Evolutionary conservation across 2,113 vertebrate species (phyloP).

Genomic region (Murina feae): DNA sequence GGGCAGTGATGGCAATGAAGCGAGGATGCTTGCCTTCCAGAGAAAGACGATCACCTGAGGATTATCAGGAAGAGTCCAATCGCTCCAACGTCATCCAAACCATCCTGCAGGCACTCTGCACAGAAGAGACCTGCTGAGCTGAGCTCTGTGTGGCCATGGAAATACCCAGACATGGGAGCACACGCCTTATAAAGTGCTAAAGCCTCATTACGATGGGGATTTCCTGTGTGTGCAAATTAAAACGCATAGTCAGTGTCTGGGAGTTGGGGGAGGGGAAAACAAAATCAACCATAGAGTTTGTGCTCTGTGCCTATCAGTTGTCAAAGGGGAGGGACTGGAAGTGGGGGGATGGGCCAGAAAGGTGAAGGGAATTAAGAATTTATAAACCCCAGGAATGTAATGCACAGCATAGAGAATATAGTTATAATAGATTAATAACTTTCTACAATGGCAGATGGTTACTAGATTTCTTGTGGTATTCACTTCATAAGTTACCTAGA

Average conservation of each 20-base stretch:
- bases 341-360: neutral
- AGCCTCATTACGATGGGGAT: neutral
- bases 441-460: neutral
- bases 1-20: neutral
- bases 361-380: neutral
- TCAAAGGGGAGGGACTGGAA: too few relatives aligned
- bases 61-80: neutral
- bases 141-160: neutral
- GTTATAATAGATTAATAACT: too few relatives aligned
- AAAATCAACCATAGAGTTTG: neutral
- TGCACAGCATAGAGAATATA: neutral
- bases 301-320: neutral
- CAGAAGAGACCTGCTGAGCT: neutral
- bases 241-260: neutral
- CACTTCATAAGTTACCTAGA: too few relatives aligned
- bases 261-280: neutral
- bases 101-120: too few relatives aligned
- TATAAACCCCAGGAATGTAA: neutral
- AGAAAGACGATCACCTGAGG: neutral
- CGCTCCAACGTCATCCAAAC: neutral
- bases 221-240: neutral
- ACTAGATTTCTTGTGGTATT: too few relatives aligned
- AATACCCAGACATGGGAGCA: neutral
- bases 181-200: neutral
- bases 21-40: constrained; percentile 12